These are phyloP conservation scores for Dysdera silvatica DNA, from an alignment of 1,140 invertebrate species.

Conservation along the genomic window DNA sequence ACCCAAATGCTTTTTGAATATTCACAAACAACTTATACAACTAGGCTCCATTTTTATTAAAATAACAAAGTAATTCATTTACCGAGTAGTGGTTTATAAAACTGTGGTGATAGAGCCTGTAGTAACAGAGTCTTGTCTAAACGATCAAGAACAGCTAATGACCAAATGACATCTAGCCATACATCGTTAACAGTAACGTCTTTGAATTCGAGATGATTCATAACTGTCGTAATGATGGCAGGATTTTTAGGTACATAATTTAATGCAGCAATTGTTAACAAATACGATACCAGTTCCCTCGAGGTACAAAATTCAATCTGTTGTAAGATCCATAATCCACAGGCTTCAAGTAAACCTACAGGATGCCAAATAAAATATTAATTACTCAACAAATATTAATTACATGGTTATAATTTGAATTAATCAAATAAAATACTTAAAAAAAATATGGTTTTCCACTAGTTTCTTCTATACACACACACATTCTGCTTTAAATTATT, in stretches of 20 bases:
- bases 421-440: too few species aligned
- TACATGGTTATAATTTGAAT: too few species aligned
- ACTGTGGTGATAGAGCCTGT: background rate
- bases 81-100: slow-evolving; percentile 21
- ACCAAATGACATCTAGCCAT: slow-evolving; percentile 13
- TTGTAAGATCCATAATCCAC: slow-evolving; percentile 9
- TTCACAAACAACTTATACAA: too few species aligned
- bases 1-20: too few species aligned
- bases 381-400: too few species aligned
- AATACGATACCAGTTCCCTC: slow-evolving; percentile 1
- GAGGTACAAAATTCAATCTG: background rate
- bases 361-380: too few species aligned
- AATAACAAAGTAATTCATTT: background rate
- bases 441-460: too few species aligned
- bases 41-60: too few species aligned
- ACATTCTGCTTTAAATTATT: too few species aligned
- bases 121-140: background rate
- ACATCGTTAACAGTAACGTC: background rate
- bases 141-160: slow-evolving; percentile 4
- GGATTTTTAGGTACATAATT: background rate
- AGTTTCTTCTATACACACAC: too few species aligned
- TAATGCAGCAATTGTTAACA: slow-evolving; percentile 8
- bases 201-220: background rate
- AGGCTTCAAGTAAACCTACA: slow-evolving; percentile 8
- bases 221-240: background rate